A percentile compares a stretch with the other conserved stretches of the same genome.
Conservation (phyloP, 2,888 invertebrate species). For the Dasypogon diadema region DNA sequence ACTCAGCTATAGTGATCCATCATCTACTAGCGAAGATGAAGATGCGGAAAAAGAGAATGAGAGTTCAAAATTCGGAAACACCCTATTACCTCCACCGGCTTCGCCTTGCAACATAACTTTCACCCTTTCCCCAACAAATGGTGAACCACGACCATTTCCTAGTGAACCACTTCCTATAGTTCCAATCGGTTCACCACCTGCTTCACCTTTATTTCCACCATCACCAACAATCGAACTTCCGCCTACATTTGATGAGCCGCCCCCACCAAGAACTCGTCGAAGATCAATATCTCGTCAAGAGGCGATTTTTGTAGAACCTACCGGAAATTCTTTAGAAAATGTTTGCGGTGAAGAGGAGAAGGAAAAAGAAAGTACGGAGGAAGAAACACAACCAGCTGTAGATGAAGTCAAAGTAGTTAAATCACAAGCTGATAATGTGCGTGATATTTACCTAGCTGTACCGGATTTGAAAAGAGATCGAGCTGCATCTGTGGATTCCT, state of each 20-base stretch:
- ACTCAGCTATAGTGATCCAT: conserved; percentile 71
- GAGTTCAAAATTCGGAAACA: conserved; percentile 66
- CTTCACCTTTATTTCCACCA: conserved; percentile 66
- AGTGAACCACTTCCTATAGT: conserved; percentile 61
- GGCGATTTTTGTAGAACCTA: conserved; percentile 83
- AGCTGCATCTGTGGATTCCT: conserved; percentile 89
- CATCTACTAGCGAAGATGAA: conserved; percentile 70
- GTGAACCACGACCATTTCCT: conserved; percentile 67
- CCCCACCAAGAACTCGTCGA: conserved; percentile 71
- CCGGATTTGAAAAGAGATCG: conserved; percentile 87
- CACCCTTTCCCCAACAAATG: conserved; percentile 73
- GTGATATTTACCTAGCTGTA: conserved; percentile 83
- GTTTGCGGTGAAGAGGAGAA: conserved; percentile 71
- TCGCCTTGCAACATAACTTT: conserved; percentile 75
- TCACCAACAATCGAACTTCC: conserved; percentile 73
- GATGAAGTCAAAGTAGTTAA: conserved; percentile 61
- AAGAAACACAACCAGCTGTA: conserved; percentile 57
- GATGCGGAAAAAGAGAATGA: conserved; percentile 68
- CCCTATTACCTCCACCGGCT: conserved; percentile 68
- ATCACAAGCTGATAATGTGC: conserved; percentile 68
- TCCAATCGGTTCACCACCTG: conserved; percentile 64
- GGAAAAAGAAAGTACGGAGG: conserved; percentile 61
- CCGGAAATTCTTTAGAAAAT: conserved; percentile 78
- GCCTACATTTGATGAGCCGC: conserved; percentile 66
- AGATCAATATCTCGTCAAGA: conserved; percentile 85